These are phyloP conservation scores for Pelodiscus sinensis DNA, from an alignment of 2,113 vertebrate species.

Conservation along the genomic window DNA sequence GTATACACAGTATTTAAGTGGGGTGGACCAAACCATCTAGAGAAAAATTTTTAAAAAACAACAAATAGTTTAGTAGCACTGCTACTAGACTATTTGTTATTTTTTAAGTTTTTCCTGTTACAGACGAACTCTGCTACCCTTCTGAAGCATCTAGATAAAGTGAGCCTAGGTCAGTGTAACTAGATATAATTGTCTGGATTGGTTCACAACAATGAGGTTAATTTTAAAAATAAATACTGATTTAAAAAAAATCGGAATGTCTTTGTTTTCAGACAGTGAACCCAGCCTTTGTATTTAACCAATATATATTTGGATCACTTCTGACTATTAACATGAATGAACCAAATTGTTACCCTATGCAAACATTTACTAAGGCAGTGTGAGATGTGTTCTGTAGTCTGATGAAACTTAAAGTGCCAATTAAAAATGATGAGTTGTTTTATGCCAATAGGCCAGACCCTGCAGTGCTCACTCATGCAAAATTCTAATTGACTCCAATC, in stretches of 20 bases:
- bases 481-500: conserved; percentile 68
- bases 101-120: too few relatives aligned
- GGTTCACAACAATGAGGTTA: not conserved
- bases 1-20: conserved; percentile 18
- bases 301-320: conserved; percentile 16
- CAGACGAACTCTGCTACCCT: too few relatives aligned
- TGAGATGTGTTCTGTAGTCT: conserved; percentile 47
- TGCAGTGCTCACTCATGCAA: conserved; percentile 64
- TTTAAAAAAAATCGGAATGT: conserved; percentile 1
- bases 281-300: conserved; percentile 28
- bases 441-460: conserved; percentile 66
- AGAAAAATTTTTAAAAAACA: not conserved
- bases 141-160: not conserved
- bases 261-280: not conserved
- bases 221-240: conserved; percentile 33
- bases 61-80: too few relatives aligned
- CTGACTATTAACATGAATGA: conserved; percentile 35
- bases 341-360: conserved; percentile 68
- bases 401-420: conserved; percentile 74
- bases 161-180: not conserved
- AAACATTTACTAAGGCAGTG: conserved; percentile 66
- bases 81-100: too few relatives aligned
- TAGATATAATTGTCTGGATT: not conserved
- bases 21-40: conserved; percentile 2
- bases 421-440: conserved; percentile 81